Evolutionary conservation across 1,140 invertebrate genomes (phyloP), one percentile per base, ranked within the genome.

Genomic region (Trialeurodes vaporariorum): DNA sequence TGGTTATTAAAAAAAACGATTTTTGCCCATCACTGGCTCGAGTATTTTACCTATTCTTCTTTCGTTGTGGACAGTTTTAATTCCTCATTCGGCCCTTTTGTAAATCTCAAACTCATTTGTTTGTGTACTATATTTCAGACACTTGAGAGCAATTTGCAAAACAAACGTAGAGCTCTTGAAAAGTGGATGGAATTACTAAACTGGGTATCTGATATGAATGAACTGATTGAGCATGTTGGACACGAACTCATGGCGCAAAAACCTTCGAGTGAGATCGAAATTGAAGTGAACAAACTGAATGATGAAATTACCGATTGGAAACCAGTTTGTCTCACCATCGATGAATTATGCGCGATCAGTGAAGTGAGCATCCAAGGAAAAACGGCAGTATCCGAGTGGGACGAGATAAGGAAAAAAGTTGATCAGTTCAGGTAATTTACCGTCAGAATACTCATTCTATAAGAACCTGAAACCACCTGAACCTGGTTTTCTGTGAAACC

Each of bases 151-250:
- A 86, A 88, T 69, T 80, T 96, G 66, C 81, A 84, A 72, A 82
- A 86, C 70, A 91, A 91, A 75, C 90, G 89, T 77, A 81, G 79
- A 0, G 82, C 85, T 22, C 78, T 95, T 25, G 87, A 94, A 75
- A 91, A 90, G 70, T 94, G 92, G 90, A 83, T 83, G 1, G 89
- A 93, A 70, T 81, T 94, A 26, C 75, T 92, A 21, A 87, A 86
- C 67, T 93, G 90, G 88, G 85, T 89, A 70, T 84, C 87, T 69
- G 90, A 93, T 69, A 85, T 87, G n/a, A 85, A 84, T 67, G 88
- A 89, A 71, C 89, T 92, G 73, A 75, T 96, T 63, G 84, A 85
- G 67, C 88, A 94, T 71, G 82, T 90, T 58, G 87, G 91, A 73
- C 90, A 91, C 72, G 87, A 92, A 77, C 77, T 91, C 13, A 87